Conservation (phyloP, 2,888 invertebrate species). For the Poecilobothrus nobilitatus region DNA sequence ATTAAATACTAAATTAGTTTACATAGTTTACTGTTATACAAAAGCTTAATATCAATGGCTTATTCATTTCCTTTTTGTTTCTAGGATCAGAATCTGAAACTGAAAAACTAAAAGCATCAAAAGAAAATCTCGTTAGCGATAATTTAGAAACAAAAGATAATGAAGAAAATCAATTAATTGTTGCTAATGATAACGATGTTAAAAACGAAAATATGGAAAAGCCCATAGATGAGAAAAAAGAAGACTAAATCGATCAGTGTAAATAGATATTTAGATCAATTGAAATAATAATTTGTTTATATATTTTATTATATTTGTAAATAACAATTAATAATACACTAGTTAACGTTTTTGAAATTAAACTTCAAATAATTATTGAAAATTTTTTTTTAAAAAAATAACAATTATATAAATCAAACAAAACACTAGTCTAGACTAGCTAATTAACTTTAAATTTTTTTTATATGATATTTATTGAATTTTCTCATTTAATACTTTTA, state of each 20-base stretch:
- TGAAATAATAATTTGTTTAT: not conserved
- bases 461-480: not conserved
- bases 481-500: not conserved
- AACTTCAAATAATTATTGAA: too few relatives aligned
- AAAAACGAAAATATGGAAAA: not conserved
- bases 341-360: too few relatives aligned
- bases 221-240: not conserved
- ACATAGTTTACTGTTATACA: too few relatives aligned
- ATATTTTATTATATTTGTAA: not conserved
- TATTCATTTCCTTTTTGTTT: not conserved
- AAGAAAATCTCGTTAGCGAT: not conserved
- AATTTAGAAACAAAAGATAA: not conserved
- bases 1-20: not conserved
- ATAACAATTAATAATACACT: not conserved
- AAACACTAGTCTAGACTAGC: not conserved
- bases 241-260: constrained; percentile 3
- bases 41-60: not conserved
- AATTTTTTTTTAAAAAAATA: too few relatives aligned
- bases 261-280: not conserved
- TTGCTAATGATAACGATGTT: not conserved
- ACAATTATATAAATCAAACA: not conserved
- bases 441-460: not conserved
- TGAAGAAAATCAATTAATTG: not conserved
- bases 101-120: constrained; percentile 11
- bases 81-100: constrained; percentile 19